Conservation (phyloP, 92 coral and sea anemone species). For the Palythoa grandis region DNA sequence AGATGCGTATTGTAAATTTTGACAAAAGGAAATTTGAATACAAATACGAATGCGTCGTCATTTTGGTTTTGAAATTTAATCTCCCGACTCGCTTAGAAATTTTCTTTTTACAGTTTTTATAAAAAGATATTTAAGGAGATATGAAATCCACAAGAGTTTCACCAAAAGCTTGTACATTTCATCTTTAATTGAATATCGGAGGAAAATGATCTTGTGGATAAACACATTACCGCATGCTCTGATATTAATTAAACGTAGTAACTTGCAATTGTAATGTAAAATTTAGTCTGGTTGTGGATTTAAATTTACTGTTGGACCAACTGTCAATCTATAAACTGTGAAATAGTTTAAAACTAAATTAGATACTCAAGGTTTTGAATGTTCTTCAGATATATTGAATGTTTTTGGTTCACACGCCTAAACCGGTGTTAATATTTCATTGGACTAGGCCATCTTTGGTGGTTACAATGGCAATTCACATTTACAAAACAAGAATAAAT, state of each 20-base stretch:
- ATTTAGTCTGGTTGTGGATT: constrained; percentile 39
- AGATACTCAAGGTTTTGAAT: constrained; percentile 19
- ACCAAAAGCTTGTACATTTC: constrained; percentile 20
- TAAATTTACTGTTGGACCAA: constrained; percentile 23
- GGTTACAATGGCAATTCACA: constrained; percentile 29
- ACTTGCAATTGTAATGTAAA: constrained; percentile 47
- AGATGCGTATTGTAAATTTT: constrained; percentile 51
- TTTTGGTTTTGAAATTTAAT: constrained; percentile 48
- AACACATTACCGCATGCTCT: constrained; percentile 92
- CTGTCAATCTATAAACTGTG: constrained; percentile 1
- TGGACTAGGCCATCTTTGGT: constrained; percentile 20
- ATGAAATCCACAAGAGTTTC: constrained; percentile 31
- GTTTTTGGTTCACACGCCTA: constrained; percentile 21
- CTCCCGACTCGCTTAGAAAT: constrained; percentile 21
- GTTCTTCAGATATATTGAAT: constrained; percentile 6
- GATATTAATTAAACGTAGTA: constrained; percentile 55
- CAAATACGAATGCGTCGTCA: constrained; percentile 73
- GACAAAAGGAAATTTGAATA: constrained; percentile 75
- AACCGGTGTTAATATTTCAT: constrained; percentile 7
- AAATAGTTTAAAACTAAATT: constrained; percentile 10
- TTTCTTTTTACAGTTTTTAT: neutral
- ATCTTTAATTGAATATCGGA: constrained; percentile 31
- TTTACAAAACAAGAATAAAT: constrained; percentile 16
- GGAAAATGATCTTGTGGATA: constrained; percentile 42
- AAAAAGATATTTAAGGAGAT: constrained; percentile 10